Conservation (phyloP, 2,113 vertebrate genomes). For the Cephalopholis sonnerati region DNA sequence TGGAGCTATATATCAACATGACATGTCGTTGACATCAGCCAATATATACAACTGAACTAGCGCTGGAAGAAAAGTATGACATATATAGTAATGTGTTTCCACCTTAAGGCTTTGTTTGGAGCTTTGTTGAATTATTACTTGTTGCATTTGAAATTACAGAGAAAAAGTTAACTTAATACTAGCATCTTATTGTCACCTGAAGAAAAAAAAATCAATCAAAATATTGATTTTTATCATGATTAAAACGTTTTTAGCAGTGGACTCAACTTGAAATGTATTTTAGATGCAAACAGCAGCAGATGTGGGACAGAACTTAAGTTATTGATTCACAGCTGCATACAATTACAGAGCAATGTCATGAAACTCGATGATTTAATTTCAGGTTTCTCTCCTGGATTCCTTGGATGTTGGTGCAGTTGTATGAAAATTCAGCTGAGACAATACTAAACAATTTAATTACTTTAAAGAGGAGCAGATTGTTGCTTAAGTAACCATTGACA, state of each 20-base stretch:
- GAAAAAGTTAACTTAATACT: background rate
- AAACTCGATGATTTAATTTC: conserved; percentile 26
- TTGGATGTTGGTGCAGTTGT: background rate
- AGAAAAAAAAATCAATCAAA: background rate
- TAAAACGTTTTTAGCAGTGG: background rate
- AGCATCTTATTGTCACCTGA: background rate
- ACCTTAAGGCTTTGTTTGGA: background rate
- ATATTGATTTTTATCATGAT: background rate
- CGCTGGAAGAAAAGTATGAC: background rate
- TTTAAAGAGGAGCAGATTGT: conserved; percentile 30
- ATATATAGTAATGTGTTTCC: background rate
- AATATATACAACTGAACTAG: background rate
- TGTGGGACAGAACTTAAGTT: background rate
- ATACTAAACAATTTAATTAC: conserved; percentile 18
- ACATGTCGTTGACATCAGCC: background rate
- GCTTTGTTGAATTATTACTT: background rate
- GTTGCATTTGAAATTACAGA: background rate
- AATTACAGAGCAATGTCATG: background rate
- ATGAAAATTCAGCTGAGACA: conserved; percentile 6
- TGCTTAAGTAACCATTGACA: conserved; percentile 38
- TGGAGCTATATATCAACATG: background rate
- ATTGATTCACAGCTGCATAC: conserved; percentile 5
- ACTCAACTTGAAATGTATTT: background rate
- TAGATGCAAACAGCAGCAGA: conserved; percentile 7
- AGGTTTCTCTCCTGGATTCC: background rate